phyloP scores from a whole-genome alignment of 2,888 invertebrate species.

The Nemurella pictetii region DNA sequence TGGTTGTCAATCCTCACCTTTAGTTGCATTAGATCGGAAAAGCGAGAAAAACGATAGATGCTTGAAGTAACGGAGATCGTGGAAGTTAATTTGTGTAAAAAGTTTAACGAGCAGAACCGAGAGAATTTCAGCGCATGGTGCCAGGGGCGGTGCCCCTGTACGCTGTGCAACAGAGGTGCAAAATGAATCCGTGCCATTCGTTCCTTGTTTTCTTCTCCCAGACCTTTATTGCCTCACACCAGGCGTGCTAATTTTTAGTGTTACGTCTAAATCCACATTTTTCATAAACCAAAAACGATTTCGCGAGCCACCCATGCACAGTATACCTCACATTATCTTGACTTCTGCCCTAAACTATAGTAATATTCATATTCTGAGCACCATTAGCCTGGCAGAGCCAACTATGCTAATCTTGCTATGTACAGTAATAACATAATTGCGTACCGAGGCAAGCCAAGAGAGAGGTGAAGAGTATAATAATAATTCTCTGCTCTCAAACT shows the following conservation, averaged over 20 bases:
- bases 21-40: too few species aligned
- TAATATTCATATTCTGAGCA: conserved; percentile 1
- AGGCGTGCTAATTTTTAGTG: not conserved
- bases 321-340: not conserved
- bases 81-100: too few species aligned
- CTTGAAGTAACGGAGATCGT: too few species aligned
- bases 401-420: conserved; percentile 24
- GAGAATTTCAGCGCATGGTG: too few species aligned
- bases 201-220: not conserved
- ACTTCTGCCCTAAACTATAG: conserved; percentile 6
- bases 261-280: not conserved
- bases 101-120: too few species aligned
- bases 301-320: not conserved
- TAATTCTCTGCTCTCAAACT: conserved; percentile 12
- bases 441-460: not conserved
- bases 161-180: not conserved
- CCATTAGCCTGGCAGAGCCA: not conserved
- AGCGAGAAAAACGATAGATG: too few species aligned
- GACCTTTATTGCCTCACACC: not conserved
- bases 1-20: too few species aligned
- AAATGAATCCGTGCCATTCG: not conserved
- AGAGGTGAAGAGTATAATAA: not conserved
- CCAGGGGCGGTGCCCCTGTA: too few species aligned
- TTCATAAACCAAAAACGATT: not conserved
- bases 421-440: conserved; percentile 22